These are phyloP conservation scores for Peromyscus maniculatus DNA, from an alignment of 2,113 vertebrate species.

Conservation along the genomic window DNA sequence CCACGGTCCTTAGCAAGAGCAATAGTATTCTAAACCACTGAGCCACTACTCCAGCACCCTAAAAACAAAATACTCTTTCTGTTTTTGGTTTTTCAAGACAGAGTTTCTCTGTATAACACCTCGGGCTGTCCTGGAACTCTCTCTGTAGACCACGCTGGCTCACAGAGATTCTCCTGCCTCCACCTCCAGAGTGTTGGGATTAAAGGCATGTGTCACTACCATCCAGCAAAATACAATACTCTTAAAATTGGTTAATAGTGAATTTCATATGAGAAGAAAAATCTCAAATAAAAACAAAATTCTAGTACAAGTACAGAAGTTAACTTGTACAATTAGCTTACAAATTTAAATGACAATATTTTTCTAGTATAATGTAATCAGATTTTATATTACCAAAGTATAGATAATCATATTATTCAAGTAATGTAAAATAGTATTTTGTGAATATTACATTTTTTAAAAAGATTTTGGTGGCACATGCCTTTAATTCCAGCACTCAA, in stretches of 20 bases:
- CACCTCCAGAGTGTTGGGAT: too few species aligned
- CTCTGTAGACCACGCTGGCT: too few species aligned
- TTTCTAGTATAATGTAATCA: slow-evolving; percentile 25
- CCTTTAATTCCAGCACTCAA: background rate
- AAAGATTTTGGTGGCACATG: background rate
- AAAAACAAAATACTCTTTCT: background rate
- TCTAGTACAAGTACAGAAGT: slow-evolving; percentile 25
- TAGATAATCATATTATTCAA: slow-evolving; percentile 30
- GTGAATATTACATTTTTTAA: slow-evolving; percentile 16
- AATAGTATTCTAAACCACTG: background rate
- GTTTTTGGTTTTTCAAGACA: too few species aligned
- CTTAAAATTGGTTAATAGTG: slow-evolving; percentile 2
- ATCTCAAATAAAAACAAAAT: slow-evolving; percentile 51
- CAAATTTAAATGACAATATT: slow-evolving; percentile 48
- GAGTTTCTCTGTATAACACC: too few species aligned
- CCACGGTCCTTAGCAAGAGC: background rate
- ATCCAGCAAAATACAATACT: background rate
- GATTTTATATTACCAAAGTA: slow-evolving; percentile 35
- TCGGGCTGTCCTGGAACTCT: too few species aligned
- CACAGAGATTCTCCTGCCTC: too few species aligned
- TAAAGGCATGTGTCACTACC: too few species aligned
- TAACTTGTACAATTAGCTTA: slow-evolving; percentile 52
- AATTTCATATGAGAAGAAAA: background rate
- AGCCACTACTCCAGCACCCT: background rate
- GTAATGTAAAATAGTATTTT: slow-evolving; percentile 49